Evolutionary conservation across 2,113 vertebrate species (phyloP).

Genomic region (Cichladusa arquata): DNA sequence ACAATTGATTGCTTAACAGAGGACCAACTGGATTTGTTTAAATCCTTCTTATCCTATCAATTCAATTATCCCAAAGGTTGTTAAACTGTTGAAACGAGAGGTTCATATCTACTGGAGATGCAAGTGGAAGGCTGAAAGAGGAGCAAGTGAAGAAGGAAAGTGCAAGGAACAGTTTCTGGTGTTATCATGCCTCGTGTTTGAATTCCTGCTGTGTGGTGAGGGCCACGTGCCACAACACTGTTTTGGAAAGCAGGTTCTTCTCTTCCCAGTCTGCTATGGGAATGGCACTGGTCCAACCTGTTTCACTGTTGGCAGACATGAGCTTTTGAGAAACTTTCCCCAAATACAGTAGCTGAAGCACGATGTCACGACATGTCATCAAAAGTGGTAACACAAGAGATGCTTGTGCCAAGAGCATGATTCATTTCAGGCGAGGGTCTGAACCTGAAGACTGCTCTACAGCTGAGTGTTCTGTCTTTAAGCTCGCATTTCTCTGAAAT

Average conservation of each 20-base stretch:
- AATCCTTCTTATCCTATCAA: neutral
- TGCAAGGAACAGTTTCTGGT: neutral
- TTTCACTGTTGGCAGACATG: neutral
- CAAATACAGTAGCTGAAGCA: neutral
- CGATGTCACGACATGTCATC: accelerated
- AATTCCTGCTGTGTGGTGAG: neutral
- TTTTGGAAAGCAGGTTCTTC: neutral
- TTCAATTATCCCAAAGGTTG: neutral
- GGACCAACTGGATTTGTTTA: conserved; percentile 4
- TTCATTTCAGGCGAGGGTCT: neutral
- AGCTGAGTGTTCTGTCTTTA: neutral
- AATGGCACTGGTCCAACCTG: neutral
- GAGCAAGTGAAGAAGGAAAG: neutral
- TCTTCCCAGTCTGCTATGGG: neutral
- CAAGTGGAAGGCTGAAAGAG: neutral
- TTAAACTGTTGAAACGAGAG: neutral
- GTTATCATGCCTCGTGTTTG: neutral
- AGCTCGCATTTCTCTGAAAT: neutral
- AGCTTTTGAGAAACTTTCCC: neutral
- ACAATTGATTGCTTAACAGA: conserved; percentile 50
- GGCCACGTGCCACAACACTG: neutral
- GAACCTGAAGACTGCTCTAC: neutral
- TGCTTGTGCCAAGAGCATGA: neutral
- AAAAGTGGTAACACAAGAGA: neutral
- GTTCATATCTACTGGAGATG: neutral